Base-by-base conservation (phyloP, 1,140 invertebrate genomes). In the Phymastichus coffea region DNA sequence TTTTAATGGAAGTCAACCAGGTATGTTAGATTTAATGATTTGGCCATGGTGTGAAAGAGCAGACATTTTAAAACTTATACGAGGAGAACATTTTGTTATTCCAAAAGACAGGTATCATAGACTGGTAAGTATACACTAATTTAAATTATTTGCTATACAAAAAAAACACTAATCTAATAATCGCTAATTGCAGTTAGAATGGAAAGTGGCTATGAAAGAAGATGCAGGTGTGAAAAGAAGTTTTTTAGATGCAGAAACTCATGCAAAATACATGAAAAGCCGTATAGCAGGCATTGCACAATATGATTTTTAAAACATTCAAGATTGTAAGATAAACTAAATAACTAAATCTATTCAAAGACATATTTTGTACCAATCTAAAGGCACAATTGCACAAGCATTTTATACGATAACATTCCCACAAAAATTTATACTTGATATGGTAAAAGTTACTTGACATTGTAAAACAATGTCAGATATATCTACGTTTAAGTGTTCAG, bases 21-120 rank as follows among this genome's bases (percentile, higher is more conserved):
- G 89, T n/a, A 91, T 91, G 83, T 80, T 89, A n/a, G 92, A 94
- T 73, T 89, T 91, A 55, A 93, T 93, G 90, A 89, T 94, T 56
- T 94, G 92, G 92, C 92, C 92, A 2, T 94, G 90, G 90, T 88
- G 89, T 65, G 92, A 95, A 73, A 83, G 90, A 63, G 72, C 84
- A 1, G 80, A 81, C 49, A 64, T 85, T 35, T 71, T 87, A 17
- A 82, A 80, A 53, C 64, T 87, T 9, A 64, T 84, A 40, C 80
- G 81, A 20, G 84, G 83, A 22, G 74, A 83, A 43, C 80, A 84
- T 28, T 86, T 82, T 77, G 70, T 80, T 37, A 71, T 83, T 64
- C 79, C 80, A 14, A 65, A 61, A 8, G 73, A 81, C 15, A 73
- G 75, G 62, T 78, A 81, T 40, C 72, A 74, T 0, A 69, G 73